Base-by-base conservation (phyloP, 2,888 invertebrate species). In the Drosophila robusta region DNA sequence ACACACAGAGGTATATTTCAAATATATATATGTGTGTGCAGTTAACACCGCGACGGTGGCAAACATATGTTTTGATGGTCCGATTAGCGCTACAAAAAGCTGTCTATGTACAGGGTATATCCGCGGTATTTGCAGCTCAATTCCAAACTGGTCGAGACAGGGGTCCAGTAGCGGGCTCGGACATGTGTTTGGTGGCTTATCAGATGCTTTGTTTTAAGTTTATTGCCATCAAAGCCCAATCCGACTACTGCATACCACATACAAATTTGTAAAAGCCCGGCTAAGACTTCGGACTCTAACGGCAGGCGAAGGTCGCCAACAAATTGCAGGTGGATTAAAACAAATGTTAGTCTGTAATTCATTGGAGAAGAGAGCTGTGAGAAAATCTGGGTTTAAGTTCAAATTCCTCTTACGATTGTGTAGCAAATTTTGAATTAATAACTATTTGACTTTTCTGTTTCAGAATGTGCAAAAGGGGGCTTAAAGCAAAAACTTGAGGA, bases 61-160 rank as follows among this genome's bases (percentile, higher is more conserved):
- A 36, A 84, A 80, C 84, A 80, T 75, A 69, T 80, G 80, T 80
- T 80, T 77, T 75, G 80, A 84, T 84, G 64, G 61, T 46, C 61
- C 80, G 80, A 80, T 80, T 84, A 75, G 64, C 38, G 63, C 42
- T 26, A 62, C 57, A 57, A 69, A 73, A 64, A 64, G 45, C 50
- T 12, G 34, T 9, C 42, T 41, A 42, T 51, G 29, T 12, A 32
- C 12, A 14, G 41, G 41, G 39, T 52, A 52, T 41, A 39, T 51
- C 22, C 18, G 24, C 18, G 7, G 44, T 44, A 54, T 60, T 34
- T 32, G 58, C 41, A 47, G 46, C 63, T 46, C 46, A 34, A n/a
- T 16, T 66, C 22, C 12, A 36, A 44, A 66, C 51, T 65, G 39
- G 54, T 29, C 29, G 18, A 18, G 18, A 18, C 18, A 18, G 18